Evolutionary conservation across 2,113 vertebrate genomes (phyloP).

Genomic region (Crocuta crocuta): DNA sequence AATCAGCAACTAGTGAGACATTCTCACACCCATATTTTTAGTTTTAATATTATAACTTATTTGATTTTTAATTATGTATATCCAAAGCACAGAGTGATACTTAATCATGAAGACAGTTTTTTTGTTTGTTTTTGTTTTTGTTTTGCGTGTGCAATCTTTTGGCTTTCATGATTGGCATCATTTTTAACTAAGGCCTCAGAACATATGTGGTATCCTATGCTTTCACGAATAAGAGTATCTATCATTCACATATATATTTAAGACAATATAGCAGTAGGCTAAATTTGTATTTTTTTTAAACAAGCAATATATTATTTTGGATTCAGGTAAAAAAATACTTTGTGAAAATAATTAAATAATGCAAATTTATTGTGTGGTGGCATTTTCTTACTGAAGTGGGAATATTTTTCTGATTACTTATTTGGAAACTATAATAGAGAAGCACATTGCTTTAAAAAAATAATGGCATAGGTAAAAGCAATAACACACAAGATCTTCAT

Average conservation of each 20-base stretch:
- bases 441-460: conserved; percentile 28
- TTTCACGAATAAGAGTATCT: background rate
- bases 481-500: background rate
- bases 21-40: background rate
- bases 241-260: background rate
- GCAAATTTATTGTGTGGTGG: background rate
- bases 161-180: background rate
- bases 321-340: conserved; percentile 20
- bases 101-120: background rate
- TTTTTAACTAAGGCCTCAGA: background rate
- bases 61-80: background rate
- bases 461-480: background rate
- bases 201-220: background rate
- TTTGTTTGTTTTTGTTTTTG: background rate
- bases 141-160: background rate
- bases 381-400: conserved; percentile 24
- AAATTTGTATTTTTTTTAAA: background rate
- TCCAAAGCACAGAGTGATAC: background rate
- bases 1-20: background rate
- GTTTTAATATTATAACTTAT: background rate
- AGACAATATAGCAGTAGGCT: background rate
- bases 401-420: conserved; percentile 25
- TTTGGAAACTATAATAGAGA: conserved; percentile 33
- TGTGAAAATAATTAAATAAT: background rate
- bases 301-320: background rate